A percentile compares a stretch with the other conserved stretches of the same genome.
Conservation (phyloP, 2,888 invertebrate genomes). For the Tridacna crocea region DNA sequence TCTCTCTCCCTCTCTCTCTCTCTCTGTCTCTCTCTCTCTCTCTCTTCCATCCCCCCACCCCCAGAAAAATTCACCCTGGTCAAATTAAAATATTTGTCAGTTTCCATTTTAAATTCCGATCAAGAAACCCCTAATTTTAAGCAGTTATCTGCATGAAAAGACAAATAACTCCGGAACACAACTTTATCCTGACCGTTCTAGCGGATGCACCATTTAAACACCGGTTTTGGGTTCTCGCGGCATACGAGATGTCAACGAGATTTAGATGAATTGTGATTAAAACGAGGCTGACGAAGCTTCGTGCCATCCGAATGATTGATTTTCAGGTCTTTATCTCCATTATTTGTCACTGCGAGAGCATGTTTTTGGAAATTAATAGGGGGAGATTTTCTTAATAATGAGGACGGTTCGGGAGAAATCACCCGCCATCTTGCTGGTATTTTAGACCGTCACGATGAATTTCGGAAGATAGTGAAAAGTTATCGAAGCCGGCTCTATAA, state of each 20-base stretch:
- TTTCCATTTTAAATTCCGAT: no score
- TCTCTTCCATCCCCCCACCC: no score
- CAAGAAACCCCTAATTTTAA: no score
- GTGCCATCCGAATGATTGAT: conserved; percentile 22
- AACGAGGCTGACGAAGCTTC: conserved; percentile 1
- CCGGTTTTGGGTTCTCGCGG: conserved; percentile 20
- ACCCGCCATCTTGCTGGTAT: conserved; percentile 13
- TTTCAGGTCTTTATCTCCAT: conserved; percentile 8
- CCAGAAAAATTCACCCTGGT: no score
- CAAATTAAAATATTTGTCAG: no score
- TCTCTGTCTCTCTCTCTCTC: no score
- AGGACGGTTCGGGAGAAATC: conserved; percentile 11
- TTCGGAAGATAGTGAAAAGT: no score
- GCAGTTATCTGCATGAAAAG: no score
- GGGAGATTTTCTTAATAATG: conserved; percentile 23
- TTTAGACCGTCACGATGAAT: not conserved
- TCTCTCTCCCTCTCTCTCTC: no score
- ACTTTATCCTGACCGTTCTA: not conserved
- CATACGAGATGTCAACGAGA: conserved; percentile 43
- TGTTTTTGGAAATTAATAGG: conserved; percentile 21
- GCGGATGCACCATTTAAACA: conserved; percentile 16
- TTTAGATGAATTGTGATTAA: conserved; percentile 39
- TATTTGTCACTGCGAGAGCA: conserved; percentile 17
- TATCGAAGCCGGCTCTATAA: no score
- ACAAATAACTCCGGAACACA: not conserved